A percentile compares a stretch with the other conserved stretches of the same genome.
phyloP scores from a whole-genome alignment of 2,113 vertebrate species.

The Accipiter cooperii region DNA sequence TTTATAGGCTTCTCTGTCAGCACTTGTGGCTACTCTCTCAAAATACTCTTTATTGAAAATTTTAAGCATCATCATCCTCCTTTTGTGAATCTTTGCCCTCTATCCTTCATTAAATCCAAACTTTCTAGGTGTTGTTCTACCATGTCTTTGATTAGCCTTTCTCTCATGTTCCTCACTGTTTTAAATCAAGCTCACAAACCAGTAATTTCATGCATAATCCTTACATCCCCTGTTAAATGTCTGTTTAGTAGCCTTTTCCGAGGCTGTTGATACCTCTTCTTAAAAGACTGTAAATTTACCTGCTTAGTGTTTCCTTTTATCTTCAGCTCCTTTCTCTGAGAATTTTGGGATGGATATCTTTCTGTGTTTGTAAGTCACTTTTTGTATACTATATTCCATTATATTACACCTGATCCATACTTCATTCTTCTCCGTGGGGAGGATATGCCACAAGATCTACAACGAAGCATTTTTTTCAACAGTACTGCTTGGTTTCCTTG shows the following conservation, averaged over 20 bases:
- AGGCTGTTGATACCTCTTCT: background rate
- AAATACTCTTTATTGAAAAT: constrained; percentile 41
- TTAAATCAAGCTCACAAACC: constrained; percentile 23
- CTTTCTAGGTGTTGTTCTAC: constrained; percentile 12
- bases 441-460: background rate
- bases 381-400: background rate
- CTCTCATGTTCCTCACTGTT: background rate
- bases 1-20: constrained; percentile 6
- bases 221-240: constrained; percentile 4
- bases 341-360: background rate
- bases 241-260: background rate
- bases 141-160: constrained; percentile 5
- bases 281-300: background rate
- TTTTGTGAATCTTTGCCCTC: constrained; percentile 4
- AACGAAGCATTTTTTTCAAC: background rate
- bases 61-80: background rate
- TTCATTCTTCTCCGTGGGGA: background rate
- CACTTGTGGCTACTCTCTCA: constrained; percentile 5
- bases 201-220: constrained; percentile 6
- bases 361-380: background rate
- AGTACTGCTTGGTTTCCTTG: background rate
- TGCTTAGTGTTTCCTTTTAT: background rate
- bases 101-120: constrained; percentile 21
- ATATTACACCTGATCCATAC: background rate
- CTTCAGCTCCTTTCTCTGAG: background rate